A percentile compares a stretch with the other conserved stretches of the same genome.
Conservation (phyloP, 2,888 invertebrate species). For the Capitulum mitella region DNA sequence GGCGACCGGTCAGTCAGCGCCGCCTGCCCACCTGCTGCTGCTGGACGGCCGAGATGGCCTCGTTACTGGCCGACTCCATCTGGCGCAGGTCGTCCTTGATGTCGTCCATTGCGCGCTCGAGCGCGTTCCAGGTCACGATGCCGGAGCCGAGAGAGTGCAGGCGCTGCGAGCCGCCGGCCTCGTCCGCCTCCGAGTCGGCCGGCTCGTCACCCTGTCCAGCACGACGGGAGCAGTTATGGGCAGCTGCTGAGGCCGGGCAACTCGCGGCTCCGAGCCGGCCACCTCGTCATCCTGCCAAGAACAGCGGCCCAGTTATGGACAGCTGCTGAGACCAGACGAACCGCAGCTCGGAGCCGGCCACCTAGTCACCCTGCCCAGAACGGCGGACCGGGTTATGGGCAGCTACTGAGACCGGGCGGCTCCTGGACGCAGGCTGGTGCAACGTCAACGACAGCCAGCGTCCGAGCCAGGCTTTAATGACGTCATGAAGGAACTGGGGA, state of each 20-base stretch:
- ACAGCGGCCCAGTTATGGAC: neutral
- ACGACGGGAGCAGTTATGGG: neutral
- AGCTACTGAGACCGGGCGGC: neutral
- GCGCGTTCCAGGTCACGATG: conserved; percentile 14
- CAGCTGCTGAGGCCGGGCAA: neutral
- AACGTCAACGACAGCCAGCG: no score
- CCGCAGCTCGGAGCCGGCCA: neutral
- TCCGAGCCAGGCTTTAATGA: no score
- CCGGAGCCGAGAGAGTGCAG: neutral
- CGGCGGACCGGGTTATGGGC: neutral
- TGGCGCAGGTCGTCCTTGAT: neutral
- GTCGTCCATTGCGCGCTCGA: neutral
- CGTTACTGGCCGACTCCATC: neutral
- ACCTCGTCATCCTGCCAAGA: no score
- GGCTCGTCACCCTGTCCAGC: no score
- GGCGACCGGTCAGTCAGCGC: no score
- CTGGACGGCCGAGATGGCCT: neutral
- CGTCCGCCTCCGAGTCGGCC: neutral
- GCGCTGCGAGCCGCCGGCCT: neutral
- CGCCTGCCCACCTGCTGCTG: neutral
- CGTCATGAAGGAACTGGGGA: no score
- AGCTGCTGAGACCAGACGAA: neutral
- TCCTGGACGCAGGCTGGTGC: no score
- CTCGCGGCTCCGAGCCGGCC: neutral
- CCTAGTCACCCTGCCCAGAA: no score